A percentile compares a stretch with the other conserved stretches of the same genome.
phyloP scores from a whole-genome alignment of 2,888 invertebrate species.

The Mantis religiosa region DNA sequence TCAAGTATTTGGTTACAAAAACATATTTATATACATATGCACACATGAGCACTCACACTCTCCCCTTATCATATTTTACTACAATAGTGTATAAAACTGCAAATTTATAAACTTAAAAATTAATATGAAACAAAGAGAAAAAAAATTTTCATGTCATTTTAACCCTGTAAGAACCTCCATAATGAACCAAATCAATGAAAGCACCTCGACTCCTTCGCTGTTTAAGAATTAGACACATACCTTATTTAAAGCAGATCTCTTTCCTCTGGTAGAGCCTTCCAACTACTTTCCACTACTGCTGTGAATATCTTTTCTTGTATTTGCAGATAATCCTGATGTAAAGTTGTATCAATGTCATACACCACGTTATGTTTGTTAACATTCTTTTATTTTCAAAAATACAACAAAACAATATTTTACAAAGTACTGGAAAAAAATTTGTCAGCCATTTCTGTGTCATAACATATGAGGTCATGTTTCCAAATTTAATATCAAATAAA shows the following conservation, averaged over 20 bases:
- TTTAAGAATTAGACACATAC: neutral
- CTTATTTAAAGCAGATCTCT: neutral
- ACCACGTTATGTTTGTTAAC: neutral
- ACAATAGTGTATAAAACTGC: neutral
- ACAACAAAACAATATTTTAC: neutral
- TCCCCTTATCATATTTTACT: neutral
- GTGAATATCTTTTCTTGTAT: neutral
- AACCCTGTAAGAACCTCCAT: neutral
- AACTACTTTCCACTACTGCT: neutral
- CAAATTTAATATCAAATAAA: neutral
- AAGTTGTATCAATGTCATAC: conserved; percentile 14
- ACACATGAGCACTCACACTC: too few species aligned
- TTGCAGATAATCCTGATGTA: conserved; percentile 7
- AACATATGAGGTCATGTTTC: neutral
- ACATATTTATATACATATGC: neutral
- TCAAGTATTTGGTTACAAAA: neutral
- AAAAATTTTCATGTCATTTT: neutral
- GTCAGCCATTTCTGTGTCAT: neutral
- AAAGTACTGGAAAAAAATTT: neutral
- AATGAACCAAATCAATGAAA: neutral
- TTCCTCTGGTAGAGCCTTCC: neutral
- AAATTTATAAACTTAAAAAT: neutral
- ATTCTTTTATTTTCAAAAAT: neutral
- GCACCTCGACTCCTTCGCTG: neutral
- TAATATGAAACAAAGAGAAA: neutral